These are phyloP conservation scores for Apis dorsata DNA, from an alignment of 1,140 invertebrate species.

Conservation along the genomic window DNA sequence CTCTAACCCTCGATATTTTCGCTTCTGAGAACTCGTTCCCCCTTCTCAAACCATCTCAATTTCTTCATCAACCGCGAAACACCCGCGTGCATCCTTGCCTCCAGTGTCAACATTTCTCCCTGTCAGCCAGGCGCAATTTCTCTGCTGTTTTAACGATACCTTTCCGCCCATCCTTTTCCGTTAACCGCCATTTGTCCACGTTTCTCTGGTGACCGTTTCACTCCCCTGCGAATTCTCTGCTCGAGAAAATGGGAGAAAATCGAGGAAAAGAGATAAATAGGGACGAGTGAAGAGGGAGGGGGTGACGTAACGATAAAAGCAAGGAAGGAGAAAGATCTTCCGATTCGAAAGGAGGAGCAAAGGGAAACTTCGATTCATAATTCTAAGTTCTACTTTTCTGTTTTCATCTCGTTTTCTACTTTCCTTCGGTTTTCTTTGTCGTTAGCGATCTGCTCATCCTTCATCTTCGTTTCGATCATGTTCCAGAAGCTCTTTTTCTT, in stretches of 20 bases:
- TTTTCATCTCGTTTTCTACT: conserved; percentile 26
- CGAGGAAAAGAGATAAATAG: conserved; percentile 40
- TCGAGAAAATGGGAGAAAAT: not conserved
- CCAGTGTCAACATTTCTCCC: conserved; percentile 1
- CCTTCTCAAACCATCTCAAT: not conserved
- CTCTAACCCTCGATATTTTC: not conserved
- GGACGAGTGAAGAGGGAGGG: conserved; percentile 14
- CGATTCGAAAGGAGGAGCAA: not conserved
- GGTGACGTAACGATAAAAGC: not conserved
- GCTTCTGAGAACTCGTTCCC: not conserved
- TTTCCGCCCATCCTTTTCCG: not conserved
- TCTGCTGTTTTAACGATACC: conserved; percentile 4
- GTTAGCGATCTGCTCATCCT: not conserved
- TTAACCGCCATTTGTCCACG: not conserved
- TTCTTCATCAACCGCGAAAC: not conserved
- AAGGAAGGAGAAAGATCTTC: conserved; percentile 16
- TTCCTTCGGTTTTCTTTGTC: not conserved
- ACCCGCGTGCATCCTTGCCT: not conserved
- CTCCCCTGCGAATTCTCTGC: conserved; percentile 16
- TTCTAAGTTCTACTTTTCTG: conserved; percentile 18
- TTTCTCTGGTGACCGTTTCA: conserved; percentile 5
- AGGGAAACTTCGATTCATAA: conserved; percentile 35
- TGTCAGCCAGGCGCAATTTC: conserved; percentile 19
- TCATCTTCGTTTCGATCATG: not conserved
- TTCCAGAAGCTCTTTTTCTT: not conserved